These are phyloP conservation scores for Schizothorax lantsangensis DNA, from an alignment of 2,797 vertebrate genomes.

Conservation along the genomic window DNA sequence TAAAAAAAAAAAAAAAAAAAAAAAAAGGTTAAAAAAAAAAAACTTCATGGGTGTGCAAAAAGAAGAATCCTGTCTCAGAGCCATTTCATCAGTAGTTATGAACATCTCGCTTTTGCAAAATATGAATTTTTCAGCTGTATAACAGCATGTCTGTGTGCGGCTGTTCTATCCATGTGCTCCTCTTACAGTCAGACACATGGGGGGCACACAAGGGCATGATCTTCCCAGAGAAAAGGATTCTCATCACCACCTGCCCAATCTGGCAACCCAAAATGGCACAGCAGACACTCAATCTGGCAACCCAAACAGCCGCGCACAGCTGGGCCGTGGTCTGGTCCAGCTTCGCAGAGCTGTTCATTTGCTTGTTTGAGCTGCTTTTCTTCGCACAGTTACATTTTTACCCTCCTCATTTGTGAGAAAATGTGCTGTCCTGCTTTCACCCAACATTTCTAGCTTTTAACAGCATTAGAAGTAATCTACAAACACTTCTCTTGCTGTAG, in stretches of 20 bases:
- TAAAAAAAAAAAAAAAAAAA: background rate
- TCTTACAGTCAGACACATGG: slow-evolving; percentile 36
- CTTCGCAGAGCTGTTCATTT: slow-evolving; percentile 38
- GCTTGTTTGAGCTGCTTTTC: slow-evolving; percentile 24
- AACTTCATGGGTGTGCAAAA: background rate
- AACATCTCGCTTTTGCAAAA: background rate
- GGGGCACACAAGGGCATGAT: slow-evolving; percentile 37
- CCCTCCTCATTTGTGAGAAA: background rate
- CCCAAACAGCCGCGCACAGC: slow-evolving; percentile 23
- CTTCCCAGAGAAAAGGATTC: slow-evolving; percentile 32
- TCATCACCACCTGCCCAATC: slow-evolving; percentile 75
- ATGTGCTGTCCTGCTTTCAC: slow-evolving; percentile 2
- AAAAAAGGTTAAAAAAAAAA: background rate
- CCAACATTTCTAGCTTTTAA: background rate
- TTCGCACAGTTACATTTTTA: slow-evolving; percentile 1
- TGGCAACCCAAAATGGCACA: slow-evolving; percentile 62
- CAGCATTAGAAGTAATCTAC: slow-evolving; percentile 28
- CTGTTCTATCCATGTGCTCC: slow-evolving; percentile 5
- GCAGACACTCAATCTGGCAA: slow-evolving; percentile 65
- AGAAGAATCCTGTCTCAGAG: background rate
- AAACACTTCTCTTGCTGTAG: background rate
- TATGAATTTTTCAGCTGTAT: background rate
- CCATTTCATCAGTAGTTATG: background rate
- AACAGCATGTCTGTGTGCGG: background rate
- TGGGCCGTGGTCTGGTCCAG: slow-evolving; percentile 41